These are phyloP conservation scores for Rostratula benghalensis DNA, from an alignment of 2,113 vertebrate species.

Conservation along the genomic window DNA sequence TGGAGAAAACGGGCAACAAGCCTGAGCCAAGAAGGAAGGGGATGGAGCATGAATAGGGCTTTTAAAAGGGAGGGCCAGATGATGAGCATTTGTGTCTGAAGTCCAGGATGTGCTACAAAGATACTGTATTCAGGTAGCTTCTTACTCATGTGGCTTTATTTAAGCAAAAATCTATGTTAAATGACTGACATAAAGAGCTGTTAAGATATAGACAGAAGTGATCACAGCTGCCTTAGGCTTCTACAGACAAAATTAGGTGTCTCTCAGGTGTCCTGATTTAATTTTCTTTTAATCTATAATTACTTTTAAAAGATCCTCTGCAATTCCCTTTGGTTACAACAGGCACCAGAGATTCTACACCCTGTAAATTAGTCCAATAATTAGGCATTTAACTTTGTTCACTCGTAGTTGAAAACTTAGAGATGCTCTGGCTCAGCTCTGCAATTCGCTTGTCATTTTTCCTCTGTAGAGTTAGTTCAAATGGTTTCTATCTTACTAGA, in stretches of 20 bases:
- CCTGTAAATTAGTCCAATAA: conserved; percentile 13
- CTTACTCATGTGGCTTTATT: conserved; percentile 19
- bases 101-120: not conserved
- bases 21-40: conserved; percentile 19
- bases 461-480: not conserved
- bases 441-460: not conserved
- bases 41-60: not conserved
- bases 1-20: conserved; percentile 41
- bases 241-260: conserved; percentile 13
- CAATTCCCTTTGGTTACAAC: conserved; percentile 30
- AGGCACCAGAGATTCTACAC: conserved; percentile 1
- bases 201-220: conserved; percentile 8
- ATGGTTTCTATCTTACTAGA: conserved; percentile 8
- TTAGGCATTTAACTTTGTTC: conserved; percentile 1
- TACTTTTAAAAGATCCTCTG: not conserved
- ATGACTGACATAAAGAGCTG: not conserved
- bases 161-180: conserved; percentile 2
- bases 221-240: conserved; percentile 30
- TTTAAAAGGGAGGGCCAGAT: not conserved
- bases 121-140: not conserved
- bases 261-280: not conserved
- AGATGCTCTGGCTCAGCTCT: not conserved
- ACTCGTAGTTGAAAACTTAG: not conserved
- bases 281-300: conserved; percentile 30
- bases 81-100: conserved; percentile 8